Percentiles rank a stretch among this genome's conserved stretches.
Evolutionary conservation across 2,888 invertebrate species (phyloP).

Genomic region (Branchellion lobata): DNA sequence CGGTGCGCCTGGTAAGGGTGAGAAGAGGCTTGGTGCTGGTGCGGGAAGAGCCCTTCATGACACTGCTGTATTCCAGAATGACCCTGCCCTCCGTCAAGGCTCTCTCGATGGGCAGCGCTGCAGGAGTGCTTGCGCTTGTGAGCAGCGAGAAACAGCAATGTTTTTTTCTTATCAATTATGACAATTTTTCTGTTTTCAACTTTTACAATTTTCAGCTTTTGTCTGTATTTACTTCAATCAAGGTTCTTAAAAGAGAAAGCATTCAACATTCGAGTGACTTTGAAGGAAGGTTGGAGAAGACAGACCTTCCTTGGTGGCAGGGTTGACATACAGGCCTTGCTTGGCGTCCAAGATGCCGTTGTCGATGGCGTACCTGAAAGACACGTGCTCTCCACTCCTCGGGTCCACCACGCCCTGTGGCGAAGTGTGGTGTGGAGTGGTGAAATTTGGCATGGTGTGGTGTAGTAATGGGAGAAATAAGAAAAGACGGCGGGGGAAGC

Average conservation of each 20-base stretch:
- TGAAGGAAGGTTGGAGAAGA: too few relatives aligned
- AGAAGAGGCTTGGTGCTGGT: slow-evolving; percentile 52
- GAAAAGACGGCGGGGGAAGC: neutral
- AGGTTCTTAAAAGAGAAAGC: too few relatives aligned
- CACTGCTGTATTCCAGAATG: slow-evolving; percentile 55
- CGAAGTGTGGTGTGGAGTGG: neutral
- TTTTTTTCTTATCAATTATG: neutral
- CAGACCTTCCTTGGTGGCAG: slow-evolving; percentile 47
- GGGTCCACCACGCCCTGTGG: slow-evolving; percentile 49
- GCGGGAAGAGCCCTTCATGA: slow-evolving; percentile 56
- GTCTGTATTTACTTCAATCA: too few relatives aligned
- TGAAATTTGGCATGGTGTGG: neutral
- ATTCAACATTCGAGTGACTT: too few relatives aligned
- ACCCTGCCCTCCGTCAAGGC: slow-evolving; percentile 55
- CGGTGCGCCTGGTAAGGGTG: slow-evolving; percentile 46
- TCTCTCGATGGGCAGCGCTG: slow-evolving; percentile 51
- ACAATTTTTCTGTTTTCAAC: too few relatives aligned
- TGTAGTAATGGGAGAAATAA: neutral
- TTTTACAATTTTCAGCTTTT: too few relatives aligned
- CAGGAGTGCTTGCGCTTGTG: neutral
- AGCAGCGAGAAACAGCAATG: neutral
- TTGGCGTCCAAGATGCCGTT: slow-evolving; percentile 50
- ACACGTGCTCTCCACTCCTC: slow-evolving; percentile 47
- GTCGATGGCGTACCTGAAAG: slow-evolving; percentile 49
- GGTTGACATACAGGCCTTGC: slow-evolving; percentile 48